phyloP scores from a whole-genome alignment of 2,888 invertebrate species.

The Dendrolimus houi region DNA sequence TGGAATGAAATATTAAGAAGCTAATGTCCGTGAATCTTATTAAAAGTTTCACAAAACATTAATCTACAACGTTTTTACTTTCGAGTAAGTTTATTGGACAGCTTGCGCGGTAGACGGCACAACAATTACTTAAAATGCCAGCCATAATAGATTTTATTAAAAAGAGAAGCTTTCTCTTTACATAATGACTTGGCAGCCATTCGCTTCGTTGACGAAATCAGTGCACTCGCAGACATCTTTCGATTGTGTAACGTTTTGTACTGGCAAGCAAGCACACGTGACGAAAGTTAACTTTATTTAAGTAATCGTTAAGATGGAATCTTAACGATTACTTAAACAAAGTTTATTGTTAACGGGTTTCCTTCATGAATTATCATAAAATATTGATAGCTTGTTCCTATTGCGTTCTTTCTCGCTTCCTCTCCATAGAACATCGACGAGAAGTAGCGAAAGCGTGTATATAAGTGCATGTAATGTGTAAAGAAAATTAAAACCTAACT shows the following conservation, averaged over 20 bases:
- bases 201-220: conserved; percentile 59
- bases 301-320: no score
- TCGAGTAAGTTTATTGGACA: not conserved
- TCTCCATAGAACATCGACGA: no score
- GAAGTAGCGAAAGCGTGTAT: no score
- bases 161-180: conserved; percentile 58
- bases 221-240: conserved; percentile 46
- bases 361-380: no score
- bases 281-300: conserved; percentile 21
- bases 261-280: conserved; percentile 37
- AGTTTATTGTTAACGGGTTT: no score
- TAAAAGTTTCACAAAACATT: not conserved
- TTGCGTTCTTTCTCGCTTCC: no score
- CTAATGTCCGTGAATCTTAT: not conserved
- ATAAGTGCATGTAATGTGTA: no score
- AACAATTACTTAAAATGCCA: conserved; percentile 14
- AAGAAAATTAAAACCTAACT: no score
- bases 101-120: not conserved
- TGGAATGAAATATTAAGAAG: not conserved
- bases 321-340: no score
- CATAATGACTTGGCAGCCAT: conserved; percentile 47
- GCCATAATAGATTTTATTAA: conserved; percentile 35
- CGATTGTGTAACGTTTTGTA: conserved; percentile 32
- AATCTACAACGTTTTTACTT: conserved; percentile 1
- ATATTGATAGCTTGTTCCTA: no score